These are phyloP conservation scores for Strix aluco DNA, from an alignment of 2,113 vertebrate genomes.

Conservation along the genomic window DNA sequence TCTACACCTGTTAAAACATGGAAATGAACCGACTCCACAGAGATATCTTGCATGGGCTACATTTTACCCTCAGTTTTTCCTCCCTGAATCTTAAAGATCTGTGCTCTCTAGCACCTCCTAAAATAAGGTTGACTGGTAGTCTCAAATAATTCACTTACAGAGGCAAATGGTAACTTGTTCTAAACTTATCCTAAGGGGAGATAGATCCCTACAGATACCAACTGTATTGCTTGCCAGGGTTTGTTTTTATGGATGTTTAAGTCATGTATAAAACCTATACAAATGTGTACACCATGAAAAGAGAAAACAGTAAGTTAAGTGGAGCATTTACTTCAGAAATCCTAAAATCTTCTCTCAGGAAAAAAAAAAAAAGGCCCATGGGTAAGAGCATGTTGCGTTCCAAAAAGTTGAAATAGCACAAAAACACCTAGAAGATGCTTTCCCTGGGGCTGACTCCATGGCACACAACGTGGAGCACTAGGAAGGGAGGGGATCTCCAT, in stretches of 20 bases:
- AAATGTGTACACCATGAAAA: background rate
- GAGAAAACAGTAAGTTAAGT: background rate
- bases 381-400: background rate
- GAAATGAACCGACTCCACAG: background rate
- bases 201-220: background rate
- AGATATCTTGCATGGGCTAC: background rate
- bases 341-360: background rate
- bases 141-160: background rate
- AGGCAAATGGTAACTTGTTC: background rate
- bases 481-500: background rate
- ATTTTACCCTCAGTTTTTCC: background rate
- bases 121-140: background rate
- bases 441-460: background rate
- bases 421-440: background rate
- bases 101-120: background rate
- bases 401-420: background rate
- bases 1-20: background rate
- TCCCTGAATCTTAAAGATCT: background rate
- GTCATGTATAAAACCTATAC: background rate
- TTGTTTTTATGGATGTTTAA: background rate
- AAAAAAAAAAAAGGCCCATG: background rate
- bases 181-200: background rate
- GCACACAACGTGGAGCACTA: too few relatives aligned
- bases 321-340: background rate
- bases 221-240: background rate